These are phyloP conservation scores for Dromiciops gliroides DNA, from an alignment of 2,113 vertebrate genomes.

Conservation along the genomic window DNA sequence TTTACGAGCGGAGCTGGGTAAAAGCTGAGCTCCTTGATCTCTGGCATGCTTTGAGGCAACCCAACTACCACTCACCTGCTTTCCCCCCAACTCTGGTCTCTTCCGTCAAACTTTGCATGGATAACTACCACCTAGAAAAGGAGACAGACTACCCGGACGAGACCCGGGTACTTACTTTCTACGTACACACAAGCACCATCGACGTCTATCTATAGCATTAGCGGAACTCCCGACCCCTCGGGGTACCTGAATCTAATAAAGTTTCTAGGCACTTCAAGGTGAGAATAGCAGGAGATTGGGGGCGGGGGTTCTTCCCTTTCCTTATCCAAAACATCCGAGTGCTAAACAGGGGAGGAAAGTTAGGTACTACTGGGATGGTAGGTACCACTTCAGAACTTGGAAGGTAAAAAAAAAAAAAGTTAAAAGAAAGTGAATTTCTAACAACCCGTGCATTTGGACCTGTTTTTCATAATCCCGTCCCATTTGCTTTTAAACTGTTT, in stretches of 20 bases:
- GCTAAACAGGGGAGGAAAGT: not conserved
- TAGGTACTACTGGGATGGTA: not conserved
- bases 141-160: not conserved
- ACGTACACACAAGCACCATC: not conserved
- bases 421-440: not conserved
- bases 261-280: not conserved
- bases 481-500: slow-evolving; percentile 46
- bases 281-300: not conserved
- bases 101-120: not conserved
- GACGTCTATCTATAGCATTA: not conserved
- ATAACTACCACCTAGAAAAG: not conserved
- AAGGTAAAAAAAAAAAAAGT: not conserved
- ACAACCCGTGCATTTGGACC: not conserved
- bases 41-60: not conserved
- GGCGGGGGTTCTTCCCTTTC: not conserved
- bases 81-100: not conserved
- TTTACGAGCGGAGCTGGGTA: not conserved
- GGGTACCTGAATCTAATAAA: not conserved
- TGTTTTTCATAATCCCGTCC: slow-evolving; percentile 7
- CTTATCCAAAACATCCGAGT: not conserved
- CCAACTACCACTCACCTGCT: not conserved
- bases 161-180: not conserved
- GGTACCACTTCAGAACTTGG: not conserved
- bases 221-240: not conserved
- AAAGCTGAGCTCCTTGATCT: not conserved